phyloP scores from a whole-genome alignment of 2,113 vertebrate species.

The Perca schrenkii region DNA sequence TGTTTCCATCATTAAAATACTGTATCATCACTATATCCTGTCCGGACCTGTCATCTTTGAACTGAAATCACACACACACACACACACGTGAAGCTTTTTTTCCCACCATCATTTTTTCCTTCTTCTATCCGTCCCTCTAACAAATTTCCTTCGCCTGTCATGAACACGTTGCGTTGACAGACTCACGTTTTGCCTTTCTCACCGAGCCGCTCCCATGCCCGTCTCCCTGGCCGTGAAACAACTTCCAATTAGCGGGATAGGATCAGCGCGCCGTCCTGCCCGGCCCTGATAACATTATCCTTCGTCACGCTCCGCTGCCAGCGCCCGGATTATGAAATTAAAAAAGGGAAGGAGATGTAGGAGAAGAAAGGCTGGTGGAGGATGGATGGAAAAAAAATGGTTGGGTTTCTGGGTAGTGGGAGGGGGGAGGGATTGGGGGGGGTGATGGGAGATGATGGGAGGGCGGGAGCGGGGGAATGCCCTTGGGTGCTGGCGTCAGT shows the following conservation, averaged over 20 bases:
- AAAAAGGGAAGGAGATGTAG: constrained; percentile 31
- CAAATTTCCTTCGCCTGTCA: constrained; percentile 8
- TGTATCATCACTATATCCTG: no score
- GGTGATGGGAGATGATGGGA: not conserved
- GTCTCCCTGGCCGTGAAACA: constrained; percentile 51
- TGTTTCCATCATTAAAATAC: no score
- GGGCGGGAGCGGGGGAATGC: not conserved
- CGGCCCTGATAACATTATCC: constrained; percentile 72
- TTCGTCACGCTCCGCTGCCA: constrained; percentile 53
- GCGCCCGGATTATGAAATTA: constrained; percentile 65
- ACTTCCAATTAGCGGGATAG: constrained; percentile 71
- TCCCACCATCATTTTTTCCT: no score
- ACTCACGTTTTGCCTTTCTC: not conserved
- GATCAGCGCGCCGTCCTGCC: constrained; percentile 59
- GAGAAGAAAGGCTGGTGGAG: constrained; percentile 42
- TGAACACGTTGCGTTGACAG: constrained; percentile 21
- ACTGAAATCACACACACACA: not conserved
- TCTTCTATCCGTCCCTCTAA: constrained; percentile 5
- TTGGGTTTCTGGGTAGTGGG: constrained; percentile 23
- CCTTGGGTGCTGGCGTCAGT: constrained; percentile 44
- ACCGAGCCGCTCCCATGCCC: constrained; percentile 10
- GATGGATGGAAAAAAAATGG: constrained; percentile 22
- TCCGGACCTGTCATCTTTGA: constrained; percentile 11
- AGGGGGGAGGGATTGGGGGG: not conserved
- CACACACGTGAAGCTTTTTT: no score